Conservation (phyloP, 2,888 invertebrate species). For the Meta bourneti region DNA sequence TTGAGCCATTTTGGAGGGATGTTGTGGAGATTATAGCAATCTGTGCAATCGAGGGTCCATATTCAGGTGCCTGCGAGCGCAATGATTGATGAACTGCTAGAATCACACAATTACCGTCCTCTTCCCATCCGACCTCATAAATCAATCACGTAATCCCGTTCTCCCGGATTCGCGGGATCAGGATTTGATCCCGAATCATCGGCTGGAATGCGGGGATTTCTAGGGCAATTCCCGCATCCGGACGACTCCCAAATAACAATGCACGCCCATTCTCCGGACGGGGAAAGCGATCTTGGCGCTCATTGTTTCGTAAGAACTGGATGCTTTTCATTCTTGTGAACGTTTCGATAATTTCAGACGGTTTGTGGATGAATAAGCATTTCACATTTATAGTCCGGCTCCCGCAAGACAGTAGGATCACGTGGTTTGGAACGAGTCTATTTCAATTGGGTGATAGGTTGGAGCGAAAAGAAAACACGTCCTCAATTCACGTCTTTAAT, state of each 20-base stretch:
- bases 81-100: slow-evolving; percentile 29
- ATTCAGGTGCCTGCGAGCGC: not conserved
- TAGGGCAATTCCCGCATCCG: too few relatives aligned
- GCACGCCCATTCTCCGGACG: too few relatives aligned
- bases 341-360: too few relatives aligned
- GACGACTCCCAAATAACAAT: too few relatives aligned
- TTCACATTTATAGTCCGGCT: too few relatives aligned
- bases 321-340: too few relatives aligned
- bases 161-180: slow-evolving; percentile 29
- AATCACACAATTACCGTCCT: slow-evolving; percentile 50
- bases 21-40: too few relatives aligned
- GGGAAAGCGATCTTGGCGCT: too few relatives aligned
- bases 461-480: not conserved
- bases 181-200: slow-evolving; percentile 27
- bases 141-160: slow-evolving; percentile 53
- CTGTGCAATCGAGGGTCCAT: not conserved
- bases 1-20: too few relatives aligned
- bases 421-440: not conserved
- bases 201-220: not conserved
- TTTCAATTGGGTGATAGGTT: not conserved
- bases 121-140: slow-evolving; percentile 21
- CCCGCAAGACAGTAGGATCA: too few relatives aligned
- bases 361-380: too few relatives aligned
- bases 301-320: too few relatives aligned
- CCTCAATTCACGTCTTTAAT: not conserved